Evolutionary conservation across 2,113 vertebrate species (phyloP), one percentile per base, ranked within the genome.

Genomic region (Pleuronectes platessa): DNA sequence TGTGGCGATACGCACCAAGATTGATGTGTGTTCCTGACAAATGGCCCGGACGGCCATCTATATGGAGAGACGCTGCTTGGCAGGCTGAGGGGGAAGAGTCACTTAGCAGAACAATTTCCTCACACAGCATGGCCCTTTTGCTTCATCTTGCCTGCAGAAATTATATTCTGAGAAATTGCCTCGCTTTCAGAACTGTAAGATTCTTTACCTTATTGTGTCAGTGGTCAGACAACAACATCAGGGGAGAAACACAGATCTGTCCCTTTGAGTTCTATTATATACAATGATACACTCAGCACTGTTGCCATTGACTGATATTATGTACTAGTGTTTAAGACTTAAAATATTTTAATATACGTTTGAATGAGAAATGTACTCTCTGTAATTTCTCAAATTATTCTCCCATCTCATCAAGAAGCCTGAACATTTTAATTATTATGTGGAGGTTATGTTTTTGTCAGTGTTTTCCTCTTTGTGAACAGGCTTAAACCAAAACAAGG

Each of bases 91-190:
- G 79, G 85, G 80, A 79, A 87, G 88, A 89, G 87, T 90, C 87
- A 87, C 88, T 90, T 89, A 88, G 82, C 79, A 72, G 90, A 84
- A 92, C 88, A 92, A 93, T 91, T 93, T 91, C 85, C 90, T 83
- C 89, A 88, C 92, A 81, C 89, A 93, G 91, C 89, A 88, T 86
- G 83, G 69, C 71, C 75, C 81, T 79, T 72, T 89, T 23, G 13
- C 79, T 89, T 85, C 74, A 76, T 84, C 82, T 85, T 70, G 79
- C 78, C 79, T 65, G 54, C 85, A 88, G 86, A 90, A 88, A 92
- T 89, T 74, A 90, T 88, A 89, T 90, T 90, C 53, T 78, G 77
- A 81, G 83, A 63, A 83, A 83, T 23, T 49, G 78, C 75, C 71
- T 75, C 10, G 37, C 56, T 61, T 76, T 86, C 42, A 61, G 5